phyloP scores from a whole-genome alignment of 2,113 vertebrate genomes.

The Poeciliopsis prolifica region DNA sequence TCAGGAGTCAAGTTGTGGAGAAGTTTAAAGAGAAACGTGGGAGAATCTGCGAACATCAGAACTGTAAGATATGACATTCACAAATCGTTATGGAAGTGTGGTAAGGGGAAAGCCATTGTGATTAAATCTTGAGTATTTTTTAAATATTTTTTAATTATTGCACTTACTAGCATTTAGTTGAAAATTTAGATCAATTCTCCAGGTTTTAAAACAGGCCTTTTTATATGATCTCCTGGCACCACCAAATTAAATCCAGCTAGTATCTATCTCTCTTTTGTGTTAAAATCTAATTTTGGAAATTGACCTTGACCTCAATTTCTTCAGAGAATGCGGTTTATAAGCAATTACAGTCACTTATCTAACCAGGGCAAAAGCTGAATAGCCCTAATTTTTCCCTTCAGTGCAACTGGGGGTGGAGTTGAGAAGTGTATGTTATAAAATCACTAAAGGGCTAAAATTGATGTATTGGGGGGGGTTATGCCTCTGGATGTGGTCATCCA shows the following conservation, averaged over 20 bases:
- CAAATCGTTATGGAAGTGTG: no score
- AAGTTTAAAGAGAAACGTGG: no score
- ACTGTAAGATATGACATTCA: no score
- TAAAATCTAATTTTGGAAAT: constrained; percentile 53
- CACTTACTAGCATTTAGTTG: neutral
- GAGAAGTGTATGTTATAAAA: constrained; percentile 7
- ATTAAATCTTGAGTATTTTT: neutral
- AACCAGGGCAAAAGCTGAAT: constrained; percentile 13
- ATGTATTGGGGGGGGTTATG: neutral
- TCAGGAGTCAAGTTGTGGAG: no score
- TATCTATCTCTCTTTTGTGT: constrained; percentile 35
- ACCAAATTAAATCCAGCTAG: constrained; percentile 54
- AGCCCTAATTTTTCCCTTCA: neutral
- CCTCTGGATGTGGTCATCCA: neutral
- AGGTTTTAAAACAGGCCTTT: neutral
- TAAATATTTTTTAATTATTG: no score
- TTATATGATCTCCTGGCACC: constrained; percentile 20
- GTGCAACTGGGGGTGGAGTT: neutral
- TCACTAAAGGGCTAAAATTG: constrained; percentile 1
- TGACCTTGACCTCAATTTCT: constrained; percentile 48
- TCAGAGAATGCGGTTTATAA: constrained; percentile 23
- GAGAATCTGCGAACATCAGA: no score
- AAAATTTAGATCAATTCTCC: neutral
- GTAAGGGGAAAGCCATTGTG: no score
- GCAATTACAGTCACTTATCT: constrained; percentile 21